These are phyloP conservation scores for Agapostemon virescens DNA, from an alignment of 2,888 invertebrate genomes.

Conservation along the genomic window DNA sequence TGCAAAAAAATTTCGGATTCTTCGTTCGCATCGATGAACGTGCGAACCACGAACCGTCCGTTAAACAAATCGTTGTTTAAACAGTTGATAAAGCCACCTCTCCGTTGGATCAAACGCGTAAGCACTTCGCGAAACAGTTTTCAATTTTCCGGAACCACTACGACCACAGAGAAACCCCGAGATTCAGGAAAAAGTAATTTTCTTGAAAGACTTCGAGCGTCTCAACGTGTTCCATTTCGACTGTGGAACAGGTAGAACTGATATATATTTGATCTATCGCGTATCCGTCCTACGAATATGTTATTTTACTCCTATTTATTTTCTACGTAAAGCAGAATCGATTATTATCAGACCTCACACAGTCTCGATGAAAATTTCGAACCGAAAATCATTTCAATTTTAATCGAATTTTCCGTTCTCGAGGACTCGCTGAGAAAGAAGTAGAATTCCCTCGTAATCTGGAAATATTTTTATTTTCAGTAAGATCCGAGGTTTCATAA, in stretches of 20 bases:
- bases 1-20: too few species aligned
- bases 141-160: not conserved
- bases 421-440: not conserved
- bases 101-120: not conserved
- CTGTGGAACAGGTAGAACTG: not conserved
- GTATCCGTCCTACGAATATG: not conserved
- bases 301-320: not conserved
- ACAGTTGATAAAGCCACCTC: not conserved
- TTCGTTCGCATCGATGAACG: too few species aligned
- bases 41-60: too few species aligned
- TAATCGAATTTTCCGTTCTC: not conserved
- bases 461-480: not conserved
- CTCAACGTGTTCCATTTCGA: not conserved
- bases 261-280: not conserved
- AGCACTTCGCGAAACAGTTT: not conserved
- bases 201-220: conserved; percentile 6
- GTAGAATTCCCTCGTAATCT: not conserved
- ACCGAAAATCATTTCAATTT: not conserved
- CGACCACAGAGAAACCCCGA: not conserved
- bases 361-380: not conserved
- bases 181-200: conserved; percentile 12
- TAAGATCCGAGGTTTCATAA: not conserved
- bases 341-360: not conserved
- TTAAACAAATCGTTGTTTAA: not conserved
- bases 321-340: not conserved